phyloP scores from a whole-genome alignment of 2,797 vertebrate species.

The Allobates femoralis region DNA sequence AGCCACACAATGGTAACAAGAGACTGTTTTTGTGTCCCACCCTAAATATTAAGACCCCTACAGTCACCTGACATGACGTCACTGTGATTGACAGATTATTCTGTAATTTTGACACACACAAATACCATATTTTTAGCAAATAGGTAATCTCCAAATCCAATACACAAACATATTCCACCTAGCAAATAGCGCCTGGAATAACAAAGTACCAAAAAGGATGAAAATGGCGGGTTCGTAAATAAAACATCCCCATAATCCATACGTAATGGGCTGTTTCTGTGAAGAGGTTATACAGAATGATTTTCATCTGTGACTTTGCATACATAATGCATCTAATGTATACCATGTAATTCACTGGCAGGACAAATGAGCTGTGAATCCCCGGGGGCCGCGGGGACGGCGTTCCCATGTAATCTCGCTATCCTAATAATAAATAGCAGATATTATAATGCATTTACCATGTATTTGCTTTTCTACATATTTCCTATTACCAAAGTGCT shows the following conservation, averaged over 20 bases:
- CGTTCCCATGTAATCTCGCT: constrained; percentile 17
- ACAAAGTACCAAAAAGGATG: neutral
- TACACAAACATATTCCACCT: neutral
- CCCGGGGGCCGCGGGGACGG: neutral
- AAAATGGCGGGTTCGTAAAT: constrained; percentile 8
- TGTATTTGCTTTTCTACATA: neutral
- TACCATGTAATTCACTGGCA: neutral
- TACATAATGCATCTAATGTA: constrained; percentile 21
- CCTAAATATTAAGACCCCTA: too few relatives aligned
- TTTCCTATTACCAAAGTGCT: neutral
- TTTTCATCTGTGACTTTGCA: constrained; percentile 23
- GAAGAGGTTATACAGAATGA: neutral
- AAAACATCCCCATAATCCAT: constrained; percentile 19
- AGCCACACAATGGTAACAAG: too few relatives aligned
- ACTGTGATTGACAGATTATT: too few relatives aligned
- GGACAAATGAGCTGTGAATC: constrained; percentile 24
- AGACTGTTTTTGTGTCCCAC: too few relatives aligned
- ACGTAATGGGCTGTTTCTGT: neutral
- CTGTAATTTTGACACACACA: too few relatives aligned
- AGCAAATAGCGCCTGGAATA: neutral
- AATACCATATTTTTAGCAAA: neutral
- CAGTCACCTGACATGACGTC: too few relatives aligned
- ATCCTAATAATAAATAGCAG: constrained; percentile 17
- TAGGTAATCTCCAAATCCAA: too few relatives aligned
- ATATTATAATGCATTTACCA: constrained; percentile 24